These are phyloP conservation scores for Tyria jacobaeae DNA, from an alignment of 2,888 invertebrate species.

Conservation along the genomic window DNA sequence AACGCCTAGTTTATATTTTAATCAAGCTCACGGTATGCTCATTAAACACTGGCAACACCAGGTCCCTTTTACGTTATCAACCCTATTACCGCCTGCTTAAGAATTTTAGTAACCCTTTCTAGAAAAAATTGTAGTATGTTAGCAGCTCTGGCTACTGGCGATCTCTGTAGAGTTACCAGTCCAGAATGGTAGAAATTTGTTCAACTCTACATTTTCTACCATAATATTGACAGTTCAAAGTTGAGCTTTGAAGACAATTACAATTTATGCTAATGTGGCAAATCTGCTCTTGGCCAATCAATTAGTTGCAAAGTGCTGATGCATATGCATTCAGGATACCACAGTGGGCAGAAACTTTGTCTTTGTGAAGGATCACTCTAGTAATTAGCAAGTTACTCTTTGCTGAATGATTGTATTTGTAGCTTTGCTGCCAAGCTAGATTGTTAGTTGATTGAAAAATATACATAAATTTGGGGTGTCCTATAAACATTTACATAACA, in stretches of 20 bases:
- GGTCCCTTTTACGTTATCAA: no score
- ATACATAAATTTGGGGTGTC: no score
- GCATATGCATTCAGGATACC: conserved; percentile 6
- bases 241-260: not conserved
- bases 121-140: not conserved
- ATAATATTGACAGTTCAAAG: not conserved
- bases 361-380: not conserved
- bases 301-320: conserved; percentile 17
- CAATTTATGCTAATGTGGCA: conserved; percentile 5
- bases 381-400: not conserved
- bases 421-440: not conserved
- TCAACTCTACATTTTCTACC: not conserved
- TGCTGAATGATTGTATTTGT: not conserved
- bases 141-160: not conserved
- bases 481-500: no score
- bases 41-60: no score
- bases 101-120: no score
- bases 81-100: no score
- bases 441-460: no score
- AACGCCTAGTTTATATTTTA: no score
- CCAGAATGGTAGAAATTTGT: not conserved
- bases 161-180: not conserved
- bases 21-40: no score
- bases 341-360: not conserved
- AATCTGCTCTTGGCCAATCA: conserved; percentile 14